A percentile compares a stretch with the other conserved stretches of the same genome.
These are phyloP conservation scores for Lepisosteus oculatus DNA, from an alignment of 2,113 vertebrate species.

Conservation along the genomic window DNA sequence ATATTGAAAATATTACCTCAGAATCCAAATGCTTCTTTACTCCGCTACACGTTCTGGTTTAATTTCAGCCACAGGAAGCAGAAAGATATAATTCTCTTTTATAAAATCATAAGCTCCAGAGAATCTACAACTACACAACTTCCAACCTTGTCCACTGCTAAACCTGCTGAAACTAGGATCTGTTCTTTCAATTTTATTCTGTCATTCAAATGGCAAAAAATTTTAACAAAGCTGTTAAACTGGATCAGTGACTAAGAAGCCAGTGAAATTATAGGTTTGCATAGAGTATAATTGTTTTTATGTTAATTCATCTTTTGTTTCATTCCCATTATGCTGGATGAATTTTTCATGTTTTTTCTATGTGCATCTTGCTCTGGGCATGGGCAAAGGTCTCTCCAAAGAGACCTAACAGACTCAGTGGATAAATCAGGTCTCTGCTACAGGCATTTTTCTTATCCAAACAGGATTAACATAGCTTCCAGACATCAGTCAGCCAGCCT, in stretches of 20 bases:
- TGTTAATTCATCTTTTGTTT: background rate
- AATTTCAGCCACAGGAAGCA: no score
- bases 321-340: background rate
- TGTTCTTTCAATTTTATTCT: no score
- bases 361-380: conserved; percentile 47
- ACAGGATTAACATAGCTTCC: conserved; percentile 36
- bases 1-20: no score
- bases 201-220: background rate
- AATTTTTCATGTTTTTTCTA: background rate
- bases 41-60: no score
- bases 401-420: background rate
- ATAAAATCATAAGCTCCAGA: no score
- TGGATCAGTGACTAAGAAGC: background rate
- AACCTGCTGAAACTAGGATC: no score
- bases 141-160: no score
- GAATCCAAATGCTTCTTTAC: no score
- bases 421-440: conserved; percentile 25
- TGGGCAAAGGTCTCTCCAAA: conserved; percentile 17
- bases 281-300: background rate
- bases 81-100: no score
- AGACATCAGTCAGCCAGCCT: conserved; percentile 24
- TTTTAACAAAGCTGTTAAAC: no score
- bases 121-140: no score
- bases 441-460: conserved; percentile 29
- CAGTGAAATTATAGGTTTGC: background rate